Base-by-base conservation (phyloP, 2,113 vertebrate species). In the Aptenodytes forsteri region DNA sequence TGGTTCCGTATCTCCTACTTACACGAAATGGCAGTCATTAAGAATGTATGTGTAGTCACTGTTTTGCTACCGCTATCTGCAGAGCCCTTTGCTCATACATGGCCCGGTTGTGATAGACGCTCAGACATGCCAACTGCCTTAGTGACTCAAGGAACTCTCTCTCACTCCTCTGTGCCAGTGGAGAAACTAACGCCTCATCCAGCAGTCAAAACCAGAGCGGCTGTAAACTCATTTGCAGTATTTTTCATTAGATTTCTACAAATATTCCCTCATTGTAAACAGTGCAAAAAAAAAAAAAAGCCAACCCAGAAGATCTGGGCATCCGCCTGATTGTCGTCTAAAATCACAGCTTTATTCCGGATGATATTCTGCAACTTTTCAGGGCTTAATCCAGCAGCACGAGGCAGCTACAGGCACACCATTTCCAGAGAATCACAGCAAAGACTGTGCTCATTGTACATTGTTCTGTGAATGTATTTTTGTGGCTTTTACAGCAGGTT, bases 61-160 rank as follows among this genome's bases (percentile, higher is more conserved):
- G 19, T 23, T 83, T 40, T 49, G 44, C 21, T 23, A 5, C 4
- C 2, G 1, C 22, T 26, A 38, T 18, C 46, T 40, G 20, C n/a
- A 62, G 46, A 69, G 42, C 47, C 58, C 20, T 14, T 65, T 38
- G 30, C 40, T 87, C 52, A 10, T 14, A 32, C 1, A 1, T 15
- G 20, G 36, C 14, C 6, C 36, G 23, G 22, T 4, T 52, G 21
- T 2, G 3, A 61, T 4, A 21, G 4, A 3, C 1, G 3, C 30
- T 49, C 38, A 42, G 67, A 42, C 15, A 17, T 9, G 17, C 11
- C 50, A 42, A 3, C 50, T 49, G 46, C 83, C 17, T 36, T 16
- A 15, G 62, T 27, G 36, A 30, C 56, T 27, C 56, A 11, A 16
- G n/a, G 10, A 86, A 50, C 8, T 21, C 38, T 4, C 75, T 16